These are phyloP conservation scores for Drosophila algonquin DNA, from an alignment of 2,888 invertebrate genomes.

Conservation along the genomic window DNA sequence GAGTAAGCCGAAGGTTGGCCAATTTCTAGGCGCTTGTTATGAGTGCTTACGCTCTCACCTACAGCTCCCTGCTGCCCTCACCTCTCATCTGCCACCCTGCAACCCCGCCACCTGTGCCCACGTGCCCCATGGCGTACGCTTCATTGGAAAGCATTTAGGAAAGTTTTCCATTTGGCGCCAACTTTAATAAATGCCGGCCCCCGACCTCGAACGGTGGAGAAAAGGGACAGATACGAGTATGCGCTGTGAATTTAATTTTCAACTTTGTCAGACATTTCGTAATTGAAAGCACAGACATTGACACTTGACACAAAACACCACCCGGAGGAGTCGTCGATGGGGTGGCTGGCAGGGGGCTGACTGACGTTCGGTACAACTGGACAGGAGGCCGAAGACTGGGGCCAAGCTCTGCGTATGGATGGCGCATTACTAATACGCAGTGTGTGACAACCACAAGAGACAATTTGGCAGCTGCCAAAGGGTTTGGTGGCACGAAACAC, in stretches of 20 bases:
- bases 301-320: slow-evolving; percentile 62
- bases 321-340: not conserved
- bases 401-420: slow-evolving; percentile 64
- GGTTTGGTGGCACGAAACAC: slow-evolving; percentile 49
- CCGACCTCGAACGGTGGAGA: not conserved
- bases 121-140: slow-evolving; percentile 55
- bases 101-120: not conserved
- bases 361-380: not conserved
- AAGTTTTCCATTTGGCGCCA: slow-evolving; percentile 56
- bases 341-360: not conserved
- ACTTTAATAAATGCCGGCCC: slow-evolving; percentile 51
- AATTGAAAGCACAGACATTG: slow-evolving; percentile 77
- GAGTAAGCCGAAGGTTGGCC: slow-evolving; percentile 12
- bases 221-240: slow-evolving; percentile 34
- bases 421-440: slow-evolving; percentile 80
- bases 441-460: slow-evolving; percentile 80
- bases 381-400: slow-evolving; percentile 8
- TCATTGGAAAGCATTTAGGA: slow-evolving; percentile 67
- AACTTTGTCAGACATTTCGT: slow-evolving; percentile 75
- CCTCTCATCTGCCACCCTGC: not conserved
- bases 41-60: slow-evolving; percentile 15
- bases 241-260: slow-evolving; percentile 75
- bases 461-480: slow-evolving; percentile 80
- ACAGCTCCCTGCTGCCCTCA: not conserved
- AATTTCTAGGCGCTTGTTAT: slow-evolving; percentile 39